A percentile compares a stretch with the other conserved stretches of the same genome.
Evolutionary conservation across 2,888 invertebrate genomes (phyloP).

Genomic region (Macrosiphum euphorbiae): DNA sequence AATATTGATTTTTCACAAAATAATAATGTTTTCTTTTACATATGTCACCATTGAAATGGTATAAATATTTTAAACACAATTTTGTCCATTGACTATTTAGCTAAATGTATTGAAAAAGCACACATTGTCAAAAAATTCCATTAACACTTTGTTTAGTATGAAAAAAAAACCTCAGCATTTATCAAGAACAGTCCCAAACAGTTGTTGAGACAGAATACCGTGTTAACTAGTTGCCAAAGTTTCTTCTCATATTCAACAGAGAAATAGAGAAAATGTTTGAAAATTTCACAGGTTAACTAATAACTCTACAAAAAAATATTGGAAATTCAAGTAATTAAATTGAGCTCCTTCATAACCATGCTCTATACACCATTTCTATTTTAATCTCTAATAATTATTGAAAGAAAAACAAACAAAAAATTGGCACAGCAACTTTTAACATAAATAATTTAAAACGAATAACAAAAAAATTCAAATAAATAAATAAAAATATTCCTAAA

Average conservation of each 20-base stretch:
- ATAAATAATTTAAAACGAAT: constrained; percentile 63
- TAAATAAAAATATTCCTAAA: constrained; percentile 52
- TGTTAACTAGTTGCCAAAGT: neutral
- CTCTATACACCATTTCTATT: neutral
- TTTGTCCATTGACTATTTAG: neutral
- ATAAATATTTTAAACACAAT: neutral
- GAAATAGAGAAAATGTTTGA: neutral
- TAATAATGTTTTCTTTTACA: neutral
- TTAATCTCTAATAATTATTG: constrained; percentile 4
- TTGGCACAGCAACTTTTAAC: constrained; percentile 57
- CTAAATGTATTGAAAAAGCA: neutral
- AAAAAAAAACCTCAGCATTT: neutral
- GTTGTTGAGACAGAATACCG: neutral
- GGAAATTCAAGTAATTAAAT: constrained; percentile 28
- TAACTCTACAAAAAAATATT: neutral
- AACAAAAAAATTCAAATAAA: constrained; percentile 56
- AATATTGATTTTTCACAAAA: constrained; percentile 9
- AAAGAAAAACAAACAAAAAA: constrained; percentile 39
- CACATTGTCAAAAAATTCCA: neutral
- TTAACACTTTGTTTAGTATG: neutral
- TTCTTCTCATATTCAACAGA: neutral
- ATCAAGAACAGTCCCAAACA: neutral
- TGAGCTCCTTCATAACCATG: constrained; percentile 30
- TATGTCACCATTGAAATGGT: neutral
- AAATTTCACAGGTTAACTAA: neutral